Base-by-base conservation (phyloP, 1,140 invertebrate species). In the Drosophila chauvacae region DNA sequence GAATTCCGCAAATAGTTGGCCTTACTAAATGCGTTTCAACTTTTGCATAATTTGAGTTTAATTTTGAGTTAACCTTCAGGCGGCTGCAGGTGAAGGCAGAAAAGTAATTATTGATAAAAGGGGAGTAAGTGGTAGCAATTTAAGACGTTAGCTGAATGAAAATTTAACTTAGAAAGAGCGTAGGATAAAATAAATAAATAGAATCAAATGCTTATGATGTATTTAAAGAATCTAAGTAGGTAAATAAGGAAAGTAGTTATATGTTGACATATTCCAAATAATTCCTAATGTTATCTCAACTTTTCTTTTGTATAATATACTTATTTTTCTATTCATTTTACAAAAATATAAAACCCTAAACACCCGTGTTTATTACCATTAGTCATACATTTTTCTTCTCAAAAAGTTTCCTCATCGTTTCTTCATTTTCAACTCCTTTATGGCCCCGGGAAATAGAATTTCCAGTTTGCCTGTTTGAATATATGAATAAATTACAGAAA, bases 401-500 rank as follows among this genome's bases (percentile, higher is more conserved):
- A 39, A 28, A 37, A 45, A 55, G n/a, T 42, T 44, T 44, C n/a
- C 30, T 11, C 35, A 44, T 51, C 35, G 37, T 48, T 59, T 56
- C 37, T 55, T 44, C 7, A 14, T 42, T 68, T 68, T 11, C 35
- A 33, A 4, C 44, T 50, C 26, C 11, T 3, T 60, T 45, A 13
- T 35, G 16, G 14, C 47, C 23, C 18, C 37, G 7, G 64, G 48
- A 69, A 68, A 69, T 37, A 35, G 39, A 35, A 69, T 69, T 56
- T 57, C 63, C 41, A 71, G 72, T 42, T 61, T 56, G 23, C 50
- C 41, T 63, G 48, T 39, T 50, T 44, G 44, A 74, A 76, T 66
- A 55, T 55, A 42, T 53, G 71, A 62, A 85, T 71, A 81, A 74
- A 86, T 78, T 74, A 68, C 42, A 69, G 42, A 7, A 53, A 79